Evolutionary conservation across 2,113 vertebrate genomes (phyloP), one percentile per base, ranked within the genome.

Genomic region (Paedocypris sp.): DNA sequence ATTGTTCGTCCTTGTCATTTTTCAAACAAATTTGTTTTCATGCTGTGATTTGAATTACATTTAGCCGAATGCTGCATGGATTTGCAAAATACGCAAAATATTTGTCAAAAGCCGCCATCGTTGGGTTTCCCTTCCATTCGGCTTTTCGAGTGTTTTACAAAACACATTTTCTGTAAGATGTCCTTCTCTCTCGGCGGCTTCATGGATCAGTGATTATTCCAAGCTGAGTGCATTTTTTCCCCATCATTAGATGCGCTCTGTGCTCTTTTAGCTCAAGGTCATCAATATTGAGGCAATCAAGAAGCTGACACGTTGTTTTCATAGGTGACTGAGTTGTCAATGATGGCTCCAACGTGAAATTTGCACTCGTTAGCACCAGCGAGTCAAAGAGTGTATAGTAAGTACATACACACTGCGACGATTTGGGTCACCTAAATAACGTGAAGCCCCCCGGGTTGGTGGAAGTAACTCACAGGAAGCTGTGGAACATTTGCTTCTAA

Each of bases 221-320:
- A 31, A 45, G 56, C 39, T 19, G 28, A 12, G 31, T 57, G 57
- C 29, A 23, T 51, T 70, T 35, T 31, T 66, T 57, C 57, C 50
- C 52, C 57, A 51, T 66, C 51, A 56, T 70, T 57, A 60, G 20
- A 38, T 60, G 51, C 61, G 62, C 52, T 62, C 57, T 12, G 23
- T 56, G 52, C 62, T 57, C 62, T 57, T 66, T 69, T 56, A 58
- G 62, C 68, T 67, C 60, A 72, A 73, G 67, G 67, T 75, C 67
- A 71, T 48, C 13, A 46, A 68, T 60, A 68, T 68, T 50, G 63
- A 66, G 60, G 60, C 67, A 69, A 70, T 75, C 57, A 70, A 45
- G 23, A 33, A 64, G 35, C 63, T 60, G 62, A 68, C 47, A 61
- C 51, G 59, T 63, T 67, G 63, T 66, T 60, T 47, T 74, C 66